Base-by-base conservation (phyloP, 2,797 vertebrate species). In the Lindbergichthys nudifrons region DNA sequence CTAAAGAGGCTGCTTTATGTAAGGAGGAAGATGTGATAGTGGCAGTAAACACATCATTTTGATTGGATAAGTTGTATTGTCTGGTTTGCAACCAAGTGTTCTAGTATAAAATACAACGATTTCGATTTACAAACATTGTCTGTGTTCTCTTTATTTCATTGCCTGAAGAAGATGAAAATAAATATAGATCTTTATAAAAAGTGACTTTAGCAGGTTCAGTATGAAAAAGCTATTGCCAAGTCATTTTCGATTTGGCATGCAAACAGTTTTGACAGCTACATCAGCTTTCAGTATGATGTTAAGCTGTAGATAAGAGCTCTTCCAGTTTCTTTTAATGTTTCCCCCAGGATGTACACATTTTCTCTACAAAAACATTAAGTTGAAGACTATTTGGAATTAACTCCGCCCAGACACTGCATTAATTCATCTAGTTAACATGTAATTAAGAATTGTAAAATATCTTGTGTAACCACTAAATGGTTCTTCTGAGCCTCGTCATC, bases 91-190 rank as follows among this genome's bases (percentile, higher is more conserved):
- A 46, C 74, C n/a, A 57, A 45, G 19, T 67, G 23, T 23, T 12
- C 19, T 36, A 36, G 10, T 68, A 48, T 63, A 59, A 66, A 80
- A 86, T 80, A 78, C 51, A 81, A 36, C 15, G 0, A 1, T 65
- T 59, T 79, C 65, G n/a, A 86, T 61, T 77, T 75, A 48, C 68
- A 79, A 81, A 48, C 30, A 5, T 75, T 74, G 73, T 80, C 46
- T 67, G 32, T 48, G 5, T 62, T 32, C 69, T 59, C 4, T 50
- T 13, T n/a, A 21, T 10, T 15, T 39, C 1, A 9, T 30, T 46
- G 2, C 1, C 11, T 43, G 23, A 26, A 59, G 6, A 3, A 10
- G 9, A n/a, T 51, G 2, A 14, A n/a, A 19, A 61, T n/a, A 1
- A 50, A 13, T 9, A 26, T 10, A 50, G 12, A n/a, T 14, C 19